These are phyloP conservation scores for Taurulus bubalis DNA, from an alignment of 2,113 vertebrate genomes.

Conservation along the genomic window DNA sequence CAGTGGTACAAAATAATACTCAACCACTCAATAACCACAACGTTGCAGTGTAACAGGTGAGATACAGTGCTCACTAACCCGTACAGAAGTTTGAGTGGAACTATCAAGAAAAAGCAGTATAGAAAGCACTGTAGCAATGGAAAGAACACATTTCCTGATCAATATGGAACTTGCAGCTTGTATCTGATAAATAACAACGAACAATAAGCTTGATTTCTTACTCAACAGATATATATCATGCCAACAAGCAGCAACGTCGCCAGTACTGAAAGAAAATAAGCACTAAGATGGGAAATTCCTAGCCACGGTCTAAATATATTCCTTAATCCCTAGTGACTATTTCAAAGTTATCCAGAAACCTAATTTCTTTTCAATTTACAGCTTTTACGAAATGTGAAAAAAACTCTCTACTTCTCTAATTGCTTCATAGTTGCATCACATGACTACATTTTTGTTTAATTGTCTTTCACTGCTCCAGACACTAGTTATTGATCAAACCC, in stretches of 20 bases:
- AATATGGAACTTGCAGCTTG: background rate
- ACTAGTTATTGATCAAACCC: slow-evolving; percentile 28
- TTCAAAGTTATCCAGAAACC: slow-evolving; percentile 67
- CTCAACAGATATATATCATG: slow-evolving; percentile 49
- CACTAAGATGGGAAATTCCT: slow-evolving; percentile 81
- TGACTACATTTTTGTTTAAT: slow-evolving; percentile 4
- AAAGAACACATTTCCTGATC: slow-evolving; percentile 23
- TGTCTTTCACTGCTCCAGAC: slow-evolving; percentile 16
- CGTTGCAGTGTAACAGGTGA: background rate
- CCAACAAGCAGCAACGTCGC: slow-evolving; percentile 47
- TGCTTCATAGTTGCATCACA: slow-evolving; percentile 62
- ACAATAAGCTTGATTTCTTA: slow-evolving; percentile 30
- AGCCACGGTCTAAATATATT: slow-evolving; percentile 69
- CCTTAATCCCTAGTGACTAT: slow-evolving; percentile 64
- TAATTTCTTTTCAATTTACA: slow-evolving; percentile 51
- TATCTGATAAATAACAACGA: slow-evolving; percentile 3
- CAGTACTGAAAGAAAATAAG: slow-evolving; percentile 69
- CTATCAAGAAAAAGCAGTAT: background rate
- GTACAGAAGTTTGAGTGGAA: background rate
- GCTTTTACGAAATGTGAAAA: slow-evolving; percentile 38
- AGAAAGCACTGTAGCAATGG: background rate
- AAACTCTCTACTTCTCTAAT: slow-evolving; percentile 34
- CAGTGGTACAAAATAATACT: background rate
- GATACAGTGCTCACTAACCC: background rate
- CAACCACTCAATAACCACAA: background rate